Evolutionary conservation across 1,140 invertebrate genomes (phyloP).

Genomic region (Drosophila saltans): DNA sequence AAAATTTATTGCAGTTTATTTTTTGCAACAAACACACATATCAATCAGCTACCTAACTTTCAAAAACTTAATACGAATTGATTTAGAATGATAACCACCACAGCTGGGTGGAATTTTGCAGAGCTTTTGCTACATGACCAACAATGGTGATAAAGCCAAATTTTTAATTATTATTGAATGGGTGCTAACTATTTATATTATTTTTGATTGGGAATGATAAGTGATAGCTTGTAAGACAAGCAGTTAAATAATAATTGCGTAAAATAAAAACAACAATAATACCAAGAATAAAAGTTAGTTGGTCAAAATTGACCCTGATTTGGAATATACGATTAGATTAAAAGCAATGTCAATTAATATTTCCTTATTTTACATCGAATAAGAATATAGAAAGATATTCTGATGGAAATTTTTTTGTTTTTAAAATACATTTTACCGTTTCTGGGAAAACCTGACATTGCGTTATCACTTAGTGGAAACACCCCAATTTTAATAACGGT

Average conservation of each 20-base stretch:
- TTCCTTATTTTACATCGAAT: no score
- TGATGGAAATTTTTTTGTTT: no score
- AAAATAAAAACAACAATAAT: neutral
- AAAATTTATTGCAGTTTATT: conserved; percentile 52
- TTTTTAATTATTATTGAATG: conserved; percentile 1
- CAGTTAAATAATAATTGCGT: neutral
- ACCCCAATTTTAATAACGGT: no score
- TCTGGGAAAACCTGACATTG: no score
- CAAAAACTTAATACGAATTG: conserved; percentile 30
- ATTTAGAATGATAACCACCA: conserved; percentile 25
- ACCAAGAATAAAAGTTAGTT: neutral
- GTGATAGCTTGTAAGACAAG: neutral
- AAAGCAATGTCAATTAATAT: no score
- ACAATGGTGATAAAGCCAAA: neutral
- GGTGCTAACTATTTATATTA: neutral
- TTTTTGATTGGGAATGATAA: neutral
- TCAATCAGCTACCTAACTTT: conserved; percentile 36
- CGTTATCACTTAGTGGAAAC: no score
- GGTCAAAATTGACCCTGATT: neutral
- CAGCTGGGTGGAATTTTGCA: neutral
- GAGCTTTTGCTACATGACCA: neutral
- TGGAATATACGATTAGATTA: no score
- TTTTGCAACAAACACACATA: conserved; percentile 23
- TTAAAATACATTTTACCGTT: no score
- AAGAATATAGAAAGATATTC: no score